phyloP scores from a whole-genome alignment of 1,140 invertebrate genomes.

The Orchesella cincta region DNA sequence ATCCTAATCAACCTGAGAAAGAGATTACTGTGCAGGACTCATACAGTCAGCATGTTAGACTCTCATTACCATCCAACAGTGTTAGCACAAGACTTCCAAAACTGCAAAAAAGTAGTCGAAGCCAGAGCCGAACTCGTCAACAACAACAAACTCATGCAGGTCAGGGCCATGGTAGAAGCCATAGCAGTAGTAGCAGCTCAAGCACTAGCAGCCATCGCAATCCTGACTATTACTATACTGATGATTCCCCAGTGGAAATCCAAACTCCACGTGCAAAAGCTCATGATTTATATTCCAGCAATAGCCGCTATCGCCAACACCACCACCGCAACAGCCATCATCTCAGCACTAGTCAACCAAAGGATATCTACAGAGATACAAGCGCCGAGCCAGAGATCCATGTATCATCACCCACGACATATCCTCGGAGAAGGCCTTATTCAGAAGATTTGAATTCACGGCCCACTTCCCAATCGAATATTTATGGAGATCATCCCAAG shows the following conservation, averaged over 20 bases:
- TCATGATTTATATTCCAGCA: neutral
- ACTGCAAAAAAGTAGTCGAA: neutral
- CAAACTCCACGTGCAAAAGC: neutral
- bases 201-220: neutral
- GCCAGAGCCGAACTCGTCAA: neutral
- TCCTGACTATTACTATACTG: conserved; percentile 5
- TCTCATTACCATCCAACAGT: neutral
- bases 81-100: neutral
- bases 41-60: conserved; percentile 11
- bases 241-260: neutral
- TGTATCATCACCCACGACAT: neutral
- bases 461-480: neutral
- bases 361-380: neutral
- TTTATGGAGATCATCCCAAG: neutral
- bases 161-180: neutral
- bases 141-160: neutral
- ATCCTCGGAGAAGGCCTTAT: neutral
- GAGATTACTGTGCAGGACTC: neutral
- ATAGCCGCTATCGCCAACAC: neutral
- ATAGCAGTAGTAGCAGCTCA: neutral
- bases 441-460: neutral
- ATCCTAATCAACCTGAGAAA: neutral
- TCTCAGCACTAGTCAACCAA: neutral
- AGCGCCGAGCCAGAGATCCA: neutral
- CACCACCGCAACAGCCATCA: neutral